Percentiles rank a stretch among this genome's conserved stretches.
Evolutionary conservation across 2,113 vertebrate genomes (phyloP).

Genomic region (Plotosus lineatus): DNA sequence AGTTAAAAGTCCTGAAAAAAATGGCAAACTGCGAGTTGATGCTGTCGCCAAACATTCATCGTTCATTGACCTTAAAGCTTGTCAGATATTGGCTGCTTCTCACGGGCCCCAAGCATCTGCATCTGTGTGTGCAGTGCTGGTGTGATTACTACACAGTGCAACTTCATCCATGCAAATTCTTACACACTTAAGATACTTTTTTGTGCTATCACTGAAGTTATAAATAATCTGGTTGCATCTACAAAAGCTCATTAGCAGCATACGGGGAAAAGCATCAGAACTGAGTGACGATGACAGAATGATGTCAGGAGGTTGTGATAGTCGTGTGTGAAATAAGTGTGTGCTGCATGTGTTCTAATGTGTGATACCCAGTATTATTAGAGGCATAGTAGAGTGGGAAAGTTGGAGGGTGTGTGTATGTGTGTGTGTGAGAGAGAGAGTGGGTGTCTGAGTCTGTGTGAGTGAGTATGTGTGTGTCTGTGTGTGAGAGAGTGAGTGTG

Average conservation of each 20-base stretch:
- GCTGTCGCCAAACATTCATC: no score
- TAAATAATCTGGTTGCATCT: slow-evolving; percentile 7
- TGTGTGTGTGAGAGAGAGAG: slow-evolving; percentile 5
- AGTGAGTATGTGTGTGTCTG: neutral
- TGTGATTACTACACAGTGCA: no score
- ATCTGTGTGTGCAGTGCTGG: slow-evolving; percentile 28
- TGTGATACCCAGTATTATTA: slow-evolving; percentile 9
- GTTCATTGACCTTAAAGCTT: no score
- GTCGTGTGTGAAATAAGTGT: slow-evolving; percentile 16
- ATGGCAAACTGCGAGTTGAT: no score
- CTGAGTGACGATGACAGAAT: slow-evolving; percentile 18
- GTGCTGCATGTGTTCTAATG: neutral
- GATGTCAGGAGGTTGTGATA: slow-evolving; percentile 27
- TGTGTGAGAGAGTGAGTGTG: neutral
- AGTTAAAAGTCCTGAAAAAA: no score
- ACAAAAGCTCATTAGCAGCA: slow-evolving; percentile 19
- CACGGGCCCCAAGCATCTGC: slow-evolving; percentile 40
- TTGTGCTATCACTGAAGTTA: neutral
- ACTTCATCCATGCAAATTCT: neutral
- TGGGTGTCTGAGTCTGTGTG: neutral
- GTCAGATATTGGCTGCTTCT: no score
- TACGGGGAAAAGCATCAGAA: slow-evolving; percentile 7
- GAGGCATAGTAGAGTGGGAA: neutral
- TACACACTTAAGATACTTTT: neutral
- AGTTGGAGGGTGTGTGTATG: neutral